phyloP scores from a whole-genome alignment of 2,797 vertebrate species.

The Fundulus diaphanus region DNA sequence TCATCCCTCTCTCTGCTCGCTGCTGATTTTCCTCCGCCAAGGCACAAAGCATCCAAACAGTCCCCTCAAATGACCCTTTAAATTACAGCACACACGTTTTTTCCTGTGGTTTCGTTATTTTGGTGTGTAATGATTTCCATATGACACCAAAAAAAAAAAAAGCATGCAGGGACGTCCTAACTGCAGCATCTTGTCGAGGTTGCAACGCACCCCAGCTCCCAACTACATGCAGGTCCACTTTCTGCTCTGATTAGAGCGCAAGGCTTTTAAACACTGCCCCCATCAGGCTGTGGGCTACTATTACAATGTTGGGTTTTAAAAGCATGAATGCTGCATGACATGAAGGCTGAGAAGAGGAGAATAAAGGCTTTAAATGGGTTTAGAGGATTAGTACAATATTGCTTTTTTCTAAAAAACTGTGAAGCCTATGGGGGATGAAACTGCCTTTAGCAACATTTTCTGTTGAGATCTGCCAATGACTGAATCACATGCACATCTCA shows the following conservation, averaged over 20 bases:
- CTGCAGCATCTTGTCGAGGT: neutral
- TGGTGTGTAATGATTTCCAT: constrained; percentile 13
- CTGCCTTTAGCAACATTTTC: neutral
- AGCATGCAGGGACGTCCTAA: neutral
- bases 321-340: neutral
- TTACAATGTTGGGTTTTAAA: constrained; percentile 17
- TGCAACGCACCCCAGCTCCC: neutral
- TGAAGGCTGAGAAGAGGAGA: neutral
- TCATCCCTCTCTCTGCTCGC: constrained; percentile 23
- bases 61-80: neutral
- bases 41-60: neutral
- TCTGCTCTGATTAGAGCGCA: neutral
- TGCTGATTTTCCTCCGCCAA: neutral
- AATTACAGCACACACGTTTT: neutral
- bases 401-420: too few relatives aligned
- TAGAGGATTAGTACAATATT: neutral
- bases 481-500: too few relatives aligned
- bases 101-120: neutral
- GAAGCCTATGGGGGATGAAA: too few relatives aligned
- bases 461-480: neutral
- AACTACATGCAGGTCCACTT: neutral
- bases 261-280: constrained; percentile 66
- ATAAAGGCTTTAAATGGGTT: neutral
- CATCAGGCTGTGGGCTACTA: constrained; percentile 40
- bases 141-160: constrained; percentile 2